Percentiles rank a stretch among this genome's conserved stretches.
phyloP scores from a whole-genome alignment of 2,113 vertebrate genomes.

The Numida meleagris region DNA sequence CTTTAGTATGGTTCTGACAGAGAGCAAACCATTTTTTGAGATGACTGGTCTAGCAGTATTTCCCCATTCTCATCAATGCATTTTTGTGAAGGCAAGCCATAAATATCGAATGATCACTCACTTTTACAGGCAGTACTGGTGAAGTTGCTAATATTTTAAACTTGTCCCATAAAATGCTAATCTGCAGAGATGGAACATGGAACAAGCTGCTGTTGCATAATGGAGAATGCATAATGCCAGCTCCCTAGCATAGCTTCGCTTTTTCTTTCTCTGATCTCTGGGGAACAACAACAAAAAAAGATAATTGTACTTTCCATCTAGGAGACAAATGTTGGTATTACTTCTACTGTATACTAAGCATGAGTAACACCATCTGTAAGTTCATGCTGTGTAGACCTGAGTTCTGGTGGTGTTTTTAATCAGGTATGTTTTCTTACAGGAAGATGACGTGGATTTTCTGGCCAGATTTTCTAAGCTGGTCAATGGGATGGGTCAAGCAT shows the following conservation, averaged over 20 bases:
- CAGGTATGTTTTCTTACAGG: slow-evolving; percentile 73
- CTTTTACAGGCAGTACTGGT: background rate
- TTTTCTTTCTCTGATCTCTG: background rate
- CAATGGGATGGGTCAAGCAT: slow-evolving; percentile 98
- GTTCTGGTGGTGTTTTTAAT: slow-evolving; percentile 13
- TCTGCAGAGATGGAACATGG: background rate
- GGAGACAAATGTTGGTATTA: background rate
- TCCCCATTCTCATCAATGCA: background rate
- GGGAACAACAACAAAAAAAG: background rate
- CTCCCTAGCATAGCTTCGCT: background rate
- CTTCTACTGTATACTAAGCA: background rate
- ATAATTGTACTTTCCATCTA: background rate
- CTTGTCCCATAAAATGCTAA: background rate
- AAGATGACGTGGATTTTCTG: slow-evolving; percentile 98
- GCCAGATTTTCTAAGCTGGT: slow-evolving; percentile 96
- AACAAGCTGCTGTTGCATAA: background rate
- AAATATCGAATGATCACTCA: background rate
- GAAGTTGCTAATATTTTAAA: background rate
- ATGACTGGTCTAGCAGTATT: background rate
- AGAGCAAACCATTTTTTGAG: background rate
- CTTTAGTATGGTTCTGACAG: background rate
- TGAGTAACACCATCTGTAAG: background rate
- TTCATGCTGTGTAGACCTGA: background rate
- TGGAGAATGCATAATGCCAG: background rate
- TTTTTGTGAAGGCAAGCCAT: background rate